phyloP scores from a whole-genome alignment of 2,888 invertebrate species.

The Drosophila mercatorum region DNA sequence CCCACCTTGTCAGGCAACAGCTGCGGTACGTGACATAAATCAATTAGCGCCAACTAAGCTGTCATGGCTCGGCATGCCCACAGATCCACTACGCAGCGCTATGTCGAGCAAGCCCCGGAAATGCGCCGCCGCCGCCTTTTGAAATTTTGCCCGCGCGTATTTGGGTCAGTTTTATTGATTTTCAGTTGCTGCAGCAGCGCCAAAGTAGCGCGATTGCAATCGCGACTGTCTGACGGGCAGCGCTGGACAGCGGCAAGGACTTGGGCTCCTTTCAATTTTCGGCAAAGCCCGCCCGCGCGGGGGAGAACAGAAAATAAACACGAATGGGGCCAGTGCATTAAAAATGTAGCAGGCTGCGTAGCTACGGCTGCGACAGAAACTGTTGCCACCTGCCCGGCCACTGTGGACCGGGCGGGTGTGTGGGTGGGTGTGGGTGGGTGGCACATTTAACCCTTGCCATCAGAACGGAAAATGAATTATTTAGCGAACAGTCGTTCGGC shows the following conservation, averaged over 20 bases:
- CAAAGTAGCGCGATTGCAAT: constrained; percentile 66
- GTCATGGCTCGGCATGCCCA: constrained; percentile 57
- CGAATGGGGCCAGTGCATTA: constrained; percentile 64
- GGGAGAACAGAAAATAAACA: constrained; percentile 12
- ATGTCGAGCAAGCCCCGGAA: constrained; percentile 51
- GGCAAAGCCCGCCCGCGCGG: constrained; percentile 4
- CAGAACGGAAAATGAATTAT: constrained; percentile 68
- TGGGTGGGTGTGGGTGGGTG: background rate
- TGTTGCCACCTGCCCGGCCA: constrained; percentile 37
- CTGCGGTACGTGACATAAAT: constrained; percentile 74
- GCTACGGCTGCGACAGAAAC: constrained; percentile 32
- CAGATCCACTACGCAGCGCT: constrained; percentile 29
- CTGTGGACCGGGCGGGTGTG: constrained; percentile 1
- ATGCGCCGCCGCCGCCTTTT: constrained; percentile 59
- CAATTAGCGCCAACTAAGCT: constrained; percentile 72
- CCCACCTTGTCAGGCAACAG: constrained; percentile 24
- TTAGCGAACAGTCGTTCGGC: constrained; percentile 56
- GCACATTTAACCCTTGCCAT: constrained; percentile 28
- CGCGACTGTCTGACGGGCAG: constrained; percentile 55
- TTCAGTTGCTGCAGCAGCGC: constrained; percentile 52
- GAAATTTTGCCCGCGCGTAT: constrained; percentile 72
- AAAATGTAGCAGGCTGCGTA: constrained; percentile 59
- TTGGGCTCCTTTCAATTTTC: constrained; percentile 19
- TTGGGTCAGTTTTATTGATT: constrained; percentile 78
- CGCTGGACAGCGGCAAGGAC: background rate